Base-by-base conservation (phyloP, 35 echinoderm and acorn worm genomes). In the Heliocidaris tuberculata region DNA sequence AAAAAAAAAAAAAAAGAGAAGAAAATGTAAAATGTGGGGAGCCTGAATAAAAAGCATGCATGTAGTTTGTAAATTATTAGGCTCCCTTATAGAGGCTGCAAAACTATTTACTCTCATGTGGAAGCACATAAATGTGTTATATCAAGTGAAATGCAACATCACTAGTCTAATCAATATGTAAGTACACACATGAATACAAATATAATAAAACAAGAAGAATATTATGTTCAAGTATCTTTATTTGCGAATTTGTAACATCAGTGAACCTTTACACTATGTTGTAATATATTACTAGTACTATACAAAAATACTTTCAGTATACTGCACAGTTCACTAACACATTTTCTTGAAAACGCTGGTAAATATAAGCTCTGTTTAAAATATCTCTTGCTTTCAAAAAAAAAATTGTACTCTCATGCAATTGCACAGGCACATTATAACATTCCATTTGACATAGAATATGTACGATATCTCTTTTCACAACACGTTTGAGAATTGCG, bases 261-360 rank as follows among this genome's bases (percentile, higher is more conserved):
- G 60, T 70, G 24, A 70, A 6, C 5, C 65, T 78, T n/a, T 7
- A 24, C 65, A 7, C 21, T 78, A 21, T 16, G 60, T 27, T 70
- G 65, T 78, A 78, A 78, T n/a, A 78, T 78, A 78, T 78, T 78
- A 78, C 35, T 78, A 78, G n/a, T 78, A 78, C 35, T 78, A 78
- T 78, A 78, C 0, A 78, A 78, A 78, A 78, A 78, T 78, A 78
- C 7, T 6, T 2, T 78, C 27, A n/a, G 19, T 78, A 78, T 78
- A 7, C 27, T 27, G 65, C 6, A 78, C 27, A 78, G 4, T 60
- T 12, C 59, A 60, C 65, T 78, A 27, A 24, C 65, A 4, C 35
- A 24, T 24, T 9, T 21, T 56, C 7, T 7, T 78, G 27, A 24
- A 78, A 78, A 78, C 19, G 27, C 27, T 78, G n/a, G 27, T 78